Base-by-base conservation (phyloP, 1,140 invertebrate genomes). In the Penaeus chinensis region DNA sequence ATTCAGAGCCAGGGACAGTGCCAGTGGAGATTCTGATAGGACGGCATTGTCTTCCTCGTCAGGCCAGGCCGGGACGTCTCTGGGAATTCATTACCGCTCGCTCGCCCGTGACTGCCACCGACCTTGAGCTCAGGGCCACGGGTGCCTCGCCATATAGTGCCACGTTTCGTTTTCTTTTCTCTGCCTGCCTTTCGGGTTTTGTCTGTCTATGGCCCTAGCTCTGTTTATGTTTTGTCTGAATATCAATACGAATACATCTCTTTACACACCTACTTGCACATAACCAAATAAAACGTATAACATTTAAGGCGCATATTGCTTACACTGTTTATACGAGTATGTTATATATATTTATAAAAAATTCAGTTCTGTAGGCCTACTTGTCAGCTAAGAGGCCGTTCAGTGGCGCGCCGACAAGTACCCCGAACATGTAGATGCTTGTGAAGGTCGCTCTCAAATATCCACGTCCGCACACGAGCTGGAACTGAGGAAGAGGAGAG, bases 361-460 rank as follows among this genome's bases (percentile, higher is more conserved):
- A 42, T 1, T 42, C 37, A 42, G 7, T 42, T 42, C 37, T 42
- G 37, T 47, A 37, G 22, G 47, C 84, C 79, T 60, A 80, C 84
- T 80, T 85, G 71, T 85, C 84, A 13, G 84, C 84, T 24, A 85
- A 65, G 32, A 85, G 63, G 5, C 84, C 77, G 60, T 66, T 85
- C 61, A 79, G 42, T 3, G 76, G 62, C 19, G 84, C 76, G 22
- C 84, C 84, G 27, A 80, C 77, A 42, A 85, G 20, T 0, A 85
- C 77, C 32, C 84, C 84, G 16, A 80, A 85, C 84, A 85, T 85
- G 62, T 79, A 80, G 37, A 85, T 85, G 24, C 84, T 79, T 20
- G 60, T 79, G 84, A 77, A 85, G 77, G 84, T 79, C 10, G 76
- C 76, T 1, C 77, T 71, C 16, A 85, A 77, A 42, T 85, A 85